Evolutionary conservation across 2,797 vertebrate genomes (phyloP).

Genomic region (Poliocrania exsul): DNA sequence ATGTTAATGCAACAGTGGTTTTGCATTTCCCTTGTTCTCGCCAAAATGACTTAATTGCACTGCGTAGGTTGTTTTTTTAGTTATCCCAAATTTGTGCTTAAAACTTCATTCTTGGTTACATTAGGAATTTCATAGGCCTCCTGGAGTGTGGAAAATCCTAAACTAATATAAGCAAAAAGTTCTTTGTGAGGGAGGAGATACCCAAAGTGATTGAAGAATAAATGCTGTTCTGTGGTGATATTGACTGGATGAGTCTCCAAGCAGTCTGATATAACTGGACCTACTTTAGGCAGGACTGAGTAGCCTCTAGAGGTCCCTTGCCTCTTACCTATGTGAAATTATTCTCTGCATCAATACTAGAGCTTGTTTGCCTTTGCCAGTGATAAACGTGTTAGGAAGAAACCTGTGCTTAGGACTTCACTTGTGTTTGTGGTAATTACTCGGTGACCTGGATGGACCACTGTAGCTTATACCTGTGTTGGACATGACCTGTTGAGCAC

Average conservation of each 20-base stretch:
- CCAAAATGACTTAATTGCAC: not conserved
- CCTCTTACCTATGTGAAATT: not conserved
- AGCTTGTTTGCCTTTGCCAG: not conserved
- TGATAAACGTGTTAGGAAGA: not conserved
- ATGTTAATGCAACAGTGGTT: not conserved
- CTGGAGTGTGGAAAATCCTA: not conserved
- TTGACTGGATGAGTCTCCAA: not conserved
- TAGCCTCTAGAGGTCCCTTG: not conserved
- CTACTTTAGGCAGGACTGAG: not conserved
- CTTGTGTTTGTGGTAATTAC: not conserved
- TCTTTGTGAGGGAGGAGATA: not conserved
- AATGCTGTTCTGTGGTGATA: rapidly evolving
- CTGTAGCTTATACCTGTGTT: not conserved
- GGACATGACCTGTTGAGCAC: not conserved
- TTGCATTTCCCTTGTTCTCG: not conserved
- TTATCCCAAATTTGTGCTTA: not conserved
- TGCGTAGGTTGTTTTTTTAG: not conserved
- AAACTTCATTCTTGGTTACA: not conserved
- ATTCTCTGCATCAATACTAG: not conserved
- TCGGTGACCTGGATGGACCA: not conserved
- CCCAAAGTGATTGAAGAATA: not conserved
- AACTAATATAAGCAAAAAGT: not conserved
- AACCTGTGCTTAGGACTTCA: not conserved
- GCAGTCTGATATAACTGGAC: not conserved
- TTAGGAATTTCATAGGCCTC: not conserved